Evolutionary conservation across 2,113 vertebrate genomes (phyloP).

Genomic region (Pandion haliaetus): DNA sequence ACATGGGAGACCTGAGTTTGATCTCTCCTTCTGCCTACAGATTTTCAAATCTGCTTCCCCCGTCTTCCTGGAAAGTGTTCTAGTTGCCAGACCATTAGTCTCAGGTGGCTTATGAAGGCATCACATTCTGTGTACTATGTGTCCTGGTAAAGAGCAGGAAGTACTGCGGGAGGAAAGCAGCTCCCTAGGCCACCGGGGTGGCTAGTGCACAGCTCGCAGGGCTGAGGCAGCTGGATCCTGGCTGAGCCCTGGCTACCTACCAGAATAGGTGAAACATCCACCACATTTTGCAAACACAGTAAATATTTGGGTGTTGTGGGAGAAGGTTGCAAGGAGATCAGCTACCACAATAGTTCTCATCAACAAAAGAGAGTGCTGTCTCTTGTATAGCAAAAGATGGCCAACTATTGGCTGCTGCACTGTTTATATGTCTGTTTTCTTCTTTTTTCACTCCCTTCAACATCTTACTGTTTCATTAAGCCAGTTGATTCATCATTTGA

Average conservation of each 20-base stretch:
- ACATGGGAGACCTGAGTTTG: neutral
- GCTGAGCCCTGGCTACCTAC: neutral
- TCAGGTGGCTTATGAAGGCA: neutral
- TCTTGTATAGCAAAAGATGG: neutral
- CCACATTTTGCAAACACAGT: neutral
- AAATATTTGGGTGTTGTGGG: neutral
- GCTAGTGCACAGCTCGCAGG: neutral
- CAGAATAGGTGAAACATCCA: neutral
- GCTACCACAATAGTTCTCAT: neutral
- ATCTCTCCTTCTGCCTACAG: neutral
- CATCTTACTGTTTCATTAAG: slow-evolving; percentile 34
- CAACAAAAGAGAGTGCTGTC: neutral
- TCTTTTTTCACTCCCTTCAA: neutral
- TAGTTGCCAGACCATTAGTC: neutral
- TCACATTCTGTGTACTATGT: neutral
- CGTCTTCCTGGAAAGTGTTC: neutral
- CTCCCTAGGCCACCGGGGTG: neutral
- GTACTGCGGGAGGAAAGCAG: neutral
- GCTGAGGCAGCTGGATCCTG: neutral
- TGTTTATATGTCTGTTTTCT: neutral
- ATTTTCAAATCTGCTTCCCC: neutral
- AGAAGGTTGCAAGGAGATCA: neutral
- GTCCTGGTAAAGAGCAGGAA: neutral
- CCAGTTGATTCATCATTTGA: slow-evolving; percentile 38
- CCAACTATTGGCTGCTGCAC: neutral